Conservation (phyloP, 2,113 vertebrate species). For the Seriola dumerili region DNA sequence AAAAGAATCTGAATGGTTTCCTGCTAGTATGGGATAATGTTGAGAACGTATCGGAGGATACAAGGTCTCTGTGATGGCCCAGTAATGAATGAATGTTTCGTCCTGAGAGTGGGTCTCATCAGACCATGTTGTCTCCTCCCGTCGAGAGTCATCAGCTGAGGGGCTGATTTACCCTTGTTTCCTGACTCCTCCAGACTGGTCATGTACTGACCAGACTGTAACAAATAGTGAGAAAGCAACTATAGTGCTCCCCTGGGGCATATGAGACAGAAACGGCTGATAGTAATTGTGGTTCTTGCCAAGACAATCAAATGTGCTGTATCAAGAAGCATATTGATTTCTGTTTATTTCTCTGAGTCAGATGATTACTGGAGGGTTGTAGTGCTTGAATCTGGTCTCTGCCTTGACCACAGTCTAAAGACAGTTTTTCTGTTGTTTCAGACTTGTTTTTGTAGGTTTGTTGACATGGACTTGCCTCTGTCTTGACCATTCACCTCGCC, state of each 20-base stretch:
- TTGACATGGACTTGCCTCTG: background rate
- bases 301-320: slow-evolving; percentile 52
- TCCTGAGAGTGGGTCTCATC: slow-evolving; percentile 56
- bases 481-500: background rate
- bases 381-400: slow-evolving; percentile 7
- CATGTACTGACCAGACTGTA: slow-evolving; percentile 59
- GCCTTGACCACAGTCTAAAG: background rate
- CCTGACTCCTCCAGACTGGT: slow-evolving; percentile 54
- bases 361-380: background rate
- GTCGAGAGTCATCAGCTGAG: slow-evolving; percentile 68
- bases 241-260: slow-evolving; percentile 35
- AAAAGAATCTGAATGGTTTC: slow-evolving; percentile 13
- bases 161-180: slow-evolving; percentile 73
- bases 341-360: slow-evolving; percentile 15
- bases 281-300: slow-evolving; percentile 32
- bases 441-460: background rate
- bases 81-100: slow-evolving; percentile 39
- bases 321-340: slow-evolving; percentile 29
- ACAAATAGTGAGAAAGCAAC: slow-evolving; percentile 53
- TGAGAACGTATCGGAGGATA: background rate
- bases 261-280: slow-evolving; percentile 35
- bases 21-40: slow-evolving; percentile 18
- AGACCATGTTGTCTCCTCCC: slow-evolving; percentile 51
- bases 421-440: background rate
- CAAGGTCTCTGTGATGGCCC: slow-evolving; percentile 21